Percentiles rank a stretch among this genome's conserved stretches.
Conservation (phyloP, 2,797 vertebrate genomes). For the Chiroxiphia lanceolata region DNA sequence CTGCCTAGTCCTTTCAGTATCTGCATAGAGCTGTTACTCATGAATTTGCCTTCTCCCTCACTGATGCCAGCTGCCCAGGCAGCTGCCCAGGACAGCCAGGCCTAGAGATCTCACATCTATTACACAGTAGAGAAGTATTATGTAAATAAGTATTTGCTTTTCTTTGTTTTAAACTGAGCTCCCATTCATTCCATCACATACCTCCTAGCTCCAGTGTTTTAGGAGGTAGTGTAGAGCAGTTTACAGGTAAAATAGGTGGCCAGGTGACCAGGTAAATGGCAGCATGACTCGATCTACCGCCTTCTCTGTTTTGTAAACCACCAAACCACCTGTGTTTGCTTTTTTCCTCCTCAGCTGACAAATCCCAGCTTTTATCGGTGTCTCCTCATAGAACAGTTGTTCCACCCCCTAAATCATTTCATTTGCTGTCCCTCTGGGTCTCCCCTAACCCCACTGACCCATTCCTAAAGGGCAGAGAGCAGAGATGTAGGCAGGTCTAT, state of each 20-base stretch:
- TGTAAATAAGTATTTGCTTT: neutral
- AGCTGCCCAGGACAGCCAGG: neutral
- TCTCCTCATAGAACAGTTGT: neutral
- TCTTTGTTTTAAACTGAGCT: neutral
- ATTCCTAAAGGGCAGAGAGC: neutral
- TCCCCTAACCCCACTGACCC: accelerated
- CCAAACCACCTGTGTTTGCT: accelerated
- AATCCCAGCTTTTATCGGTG: neutral
- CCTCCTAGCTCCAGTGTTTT: neutral
- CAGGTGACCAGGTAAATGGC: neutral
- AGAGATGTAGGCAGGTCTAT: neutral
- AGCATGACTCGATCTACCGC: accelerated
- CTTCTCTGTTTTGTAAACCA: neutral
- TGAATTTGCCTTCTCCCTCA: neutral
- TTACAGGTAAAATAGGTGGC: neutral
- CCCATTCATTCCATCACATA: accelerated
- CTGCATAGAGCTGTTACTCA: neutral
- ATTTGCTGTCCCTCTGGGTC: neutral
- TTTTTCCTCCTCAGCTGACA: neutral
- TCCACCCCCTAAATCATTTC: neutral
- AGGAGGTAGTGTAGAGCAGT: neutral
- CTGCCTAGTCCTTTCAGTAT: neutral
- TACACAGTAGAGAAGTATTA: neutral
- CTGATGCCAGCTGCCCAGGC: accelerated
- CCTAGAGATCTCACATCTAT: neutral